Evolutionary conservation across 2,797 vertebrate genomes (phyloP).

Genomic region (Lagocephalus sceleratus): DNA sequence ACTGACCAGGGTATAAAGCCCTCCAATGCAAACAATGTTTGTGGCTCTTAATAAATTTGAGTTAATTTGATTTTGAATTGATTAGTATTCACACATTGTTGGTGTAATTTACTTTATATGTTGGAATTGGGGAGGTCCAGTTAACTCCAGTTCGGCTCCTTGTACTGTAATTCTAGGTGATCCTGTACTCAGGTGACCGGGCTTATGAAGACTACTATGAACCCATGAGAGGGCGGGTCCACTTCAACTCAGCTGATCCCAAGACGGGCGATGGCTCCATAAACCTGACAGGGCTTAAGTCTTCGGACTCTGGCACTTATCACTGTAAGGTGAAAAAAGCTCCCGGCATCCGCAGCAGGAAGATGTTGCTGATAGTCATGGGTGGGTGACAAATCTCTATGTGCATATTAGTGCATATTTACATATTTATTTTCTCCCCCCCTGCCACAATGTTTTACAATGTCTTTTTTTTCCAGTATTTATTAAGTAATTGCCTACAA

Average conservation of each 20-base stretch:
- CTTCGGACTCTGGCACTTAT: slow-evolving; percentile 86
- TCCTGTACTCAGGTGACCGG: slow-evolving; percentile 84
- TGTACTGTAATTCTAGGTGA: slow-evolving; percentile 73
- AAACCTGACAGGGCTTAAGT: slow-evolving; percentile 81
- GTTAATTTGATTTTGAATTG: no score
- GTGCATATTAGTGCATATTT: slow-evolving; percentile 31
- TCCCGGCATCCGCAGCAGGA: slow-evolving; percentile 85
- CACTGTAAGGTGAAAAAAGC: slow-evolving; percentile 96
- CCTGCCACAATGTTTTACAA: no score
- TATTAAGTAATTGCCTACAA: no score
- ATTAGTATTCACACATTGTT: background rate
- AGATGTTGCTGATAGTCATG: slow-evolving; percentile 86
- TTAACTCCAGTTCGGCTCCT: slow-evolving; percentile 1
- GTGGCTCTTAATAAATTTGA: no score
- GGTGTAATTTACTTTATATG: background rate
- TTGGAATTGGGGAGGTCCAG: background rate
- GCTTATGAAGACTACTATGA: slow-evolving; percentile 81
- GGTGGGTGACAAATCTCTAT: slow-evolving; percentile 74
- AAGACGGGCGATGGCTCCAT: slow-evolving; percentile 87
- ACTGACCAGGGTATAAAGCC: no score
- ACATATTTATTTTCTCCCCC: slow-evolving; percentile 38
- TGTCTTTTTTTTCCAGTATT: no score
- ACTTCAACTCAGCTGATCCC: slow-evolving; percentile 84
- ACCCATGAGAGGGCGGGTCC: slow-evolving; percentile 79
- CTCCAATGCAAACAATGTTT: no score